Conservation (phyloP, 1,140 invertebrate species). For the Phortica variegata region DNA sequence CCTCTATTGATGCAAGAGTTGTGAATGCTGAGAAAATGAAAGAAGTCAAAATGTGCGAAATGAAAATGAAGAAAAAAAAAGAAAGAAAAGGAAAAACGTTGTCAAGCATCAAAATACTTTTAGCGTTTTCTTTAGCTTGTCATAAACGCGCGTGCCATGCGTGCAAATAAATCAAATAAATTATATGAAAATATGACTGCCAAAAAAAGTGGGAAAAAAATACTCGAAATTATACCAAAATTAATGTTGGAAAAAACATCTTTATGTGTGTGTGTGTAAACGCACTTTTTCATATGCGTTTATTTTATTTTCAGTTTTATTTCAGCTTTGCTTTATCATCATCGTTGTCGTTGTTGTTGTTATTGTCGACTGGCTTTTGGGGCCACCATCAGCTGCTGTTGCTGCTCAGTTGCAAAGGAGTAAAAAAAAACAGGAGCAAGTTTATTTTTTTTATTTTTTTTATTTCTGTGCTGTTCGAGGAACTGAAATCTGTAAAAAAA, state of each 20-base stretch:
- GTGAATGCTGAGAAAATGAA: too few species aligned
- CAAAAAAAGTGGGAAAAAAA: conserved; percentile 13
- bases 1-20: too few species aligned
- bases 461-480: not conserved
- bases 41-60: too few species aligned
- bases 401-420: conserved; percentile 23
- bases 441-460: not conserved
- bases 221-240: too few species aligned
- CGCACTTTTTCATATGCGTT: not conserved
- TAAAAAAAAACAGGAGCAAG: conserved; percentile 9
- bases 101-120: conserved; percentile 53
- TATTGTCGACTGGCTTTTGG: too few species aligned
- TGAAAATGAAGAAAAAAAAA: too few species aligned
- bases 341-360: too few species aligned
- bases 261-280: not conserved
- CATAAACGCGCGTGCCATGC: conserved; percentile 35
- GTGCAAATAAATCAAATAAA: conserved; percentile 53
- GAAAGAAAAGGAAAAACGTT: too few species aligned
- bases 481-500: conserved; percentile 26
- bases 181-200: too few species aligned
- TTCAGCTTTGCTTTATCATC: not conserved
- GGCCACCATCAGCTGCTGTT: too few species aligned
- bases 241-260: conserved; percentile 38
- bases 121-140: conserved; percentile 23
- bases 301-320: not conserved